phyloP scores from a whole-genome alignment of 2,888 invertebrate species.

The Apotomis turbidana region DNA sequence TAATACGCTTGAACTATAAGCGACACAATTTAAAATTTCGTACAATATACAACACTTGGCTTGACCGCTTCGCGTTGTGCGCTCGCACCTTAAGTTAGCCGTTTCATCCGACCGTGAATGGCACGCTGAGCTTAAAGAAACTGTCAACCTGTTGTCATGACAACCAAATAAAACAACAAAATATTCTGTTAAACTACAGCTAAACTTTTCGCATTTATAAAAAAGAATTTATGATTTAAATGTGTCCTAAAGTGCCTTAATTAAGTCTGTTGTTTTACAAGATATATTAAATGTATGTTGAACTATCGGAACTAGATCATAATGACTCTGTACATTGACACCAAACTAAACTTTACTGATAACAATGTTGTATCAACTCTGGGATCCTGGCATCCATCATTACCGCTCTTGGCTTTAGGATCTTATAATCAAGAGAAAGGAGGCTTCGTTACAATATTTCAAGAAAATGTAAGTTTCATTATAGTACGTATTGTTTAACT shows the following conservation, averaged over 20 bases:
- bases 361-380: conserved; percentile 90
- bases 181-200: neutral
- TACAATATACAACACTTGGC: too few species aligned
- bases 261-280: neutral
- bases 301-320: neutral
- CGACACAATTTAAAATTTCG: too few species aligned
- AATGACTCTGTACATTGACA: conserved; percentile 94
- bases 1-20: too few species aligned
- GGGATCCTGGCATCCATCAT: conserved; percentile 91
- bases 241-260: neutral
- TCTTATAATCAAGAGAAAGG: conserved; percentile 95
- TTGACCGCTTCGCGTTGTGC: too few species aligned
- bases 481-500: neutral
- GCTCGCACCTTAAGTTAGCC: too few species aligned
- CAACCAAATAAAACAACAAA: conserved; percentile 24
- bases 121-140: neutral
- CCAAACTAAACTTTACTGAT: conserved; percentile 90
- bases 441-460: conserved; percentile 93
- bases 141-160: conserved; percentile 21
- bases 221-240: neutral
- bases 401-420: conserved; percentile 92
- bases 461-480: conserved; percentile 88
- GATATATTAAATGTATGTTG: neutral
- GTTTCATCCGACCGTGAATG: too few species aligned
- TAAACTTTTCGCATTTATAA: neutral